These are phyloP conservation scores for Falcunculus frontatus DNA, from an alignment of 2,113 vertebrate genomes.

Conservation along the genomic window DNA sequence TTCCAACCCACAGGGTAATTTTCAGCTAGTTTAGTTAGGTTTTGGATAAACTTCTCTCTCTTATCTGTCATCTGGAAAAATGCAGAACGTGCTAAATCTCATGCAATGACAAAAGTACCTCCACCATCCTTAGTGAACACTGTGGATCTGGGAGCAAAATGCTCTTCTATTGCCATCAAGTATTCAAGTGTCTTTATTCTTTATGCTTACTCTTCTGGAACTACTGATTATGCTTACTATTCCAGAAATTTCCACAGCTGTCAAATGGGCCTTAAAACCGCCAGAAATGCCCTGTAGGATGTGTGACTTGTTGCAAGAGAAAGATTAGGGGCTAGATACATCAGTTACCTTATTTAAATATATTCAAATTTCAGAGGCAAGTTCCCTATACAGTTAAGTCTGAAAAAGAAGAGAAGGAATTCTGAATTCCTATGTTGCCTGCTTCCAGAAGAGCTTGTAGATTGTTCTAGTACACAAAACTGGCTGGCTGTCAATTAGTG, in stretches of 20 bases:
- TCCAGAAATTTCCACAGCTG: background rate
- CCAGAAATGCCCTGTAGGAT: background rate
- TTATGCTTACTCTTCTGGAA: background rate
- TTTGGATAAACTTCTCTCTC: background rate
- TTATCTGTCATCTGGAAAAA: background rate
- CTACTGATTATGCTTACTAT: background rate
- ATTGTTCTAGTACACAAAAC: background rate
- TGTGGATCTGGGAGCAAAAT: background rate
- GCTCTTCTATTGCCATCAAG: background rate
- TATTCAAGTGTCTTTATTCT: background rate
- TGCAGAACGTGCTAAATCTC: background rate
- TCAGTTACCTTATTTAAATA: background rate
- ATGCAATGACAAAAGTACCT: background rate
- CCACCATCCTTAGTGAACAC: background rate
- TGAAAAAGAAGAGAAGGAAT: background rate
- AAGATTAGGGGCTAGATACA: background rate
- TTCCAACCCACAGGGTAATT: background rate
- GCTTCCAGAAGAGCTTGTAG: background rate
- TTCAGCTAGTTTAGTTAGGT: background rate
- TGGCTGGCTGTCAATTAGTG: background rate
- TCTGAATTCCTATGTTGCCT: background rate
- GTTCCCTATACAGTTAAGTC: background rate
- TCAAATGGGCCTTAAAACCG: background rate
- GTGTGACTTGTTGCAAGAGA: background rate
- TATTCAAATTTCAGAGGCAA: background rate